These are phyloP conservation scores for Nephrotoma appendiculata DNA, from an alignment of 2,888 invertebrate genomes.

Conservation along the genomic window DNA sequence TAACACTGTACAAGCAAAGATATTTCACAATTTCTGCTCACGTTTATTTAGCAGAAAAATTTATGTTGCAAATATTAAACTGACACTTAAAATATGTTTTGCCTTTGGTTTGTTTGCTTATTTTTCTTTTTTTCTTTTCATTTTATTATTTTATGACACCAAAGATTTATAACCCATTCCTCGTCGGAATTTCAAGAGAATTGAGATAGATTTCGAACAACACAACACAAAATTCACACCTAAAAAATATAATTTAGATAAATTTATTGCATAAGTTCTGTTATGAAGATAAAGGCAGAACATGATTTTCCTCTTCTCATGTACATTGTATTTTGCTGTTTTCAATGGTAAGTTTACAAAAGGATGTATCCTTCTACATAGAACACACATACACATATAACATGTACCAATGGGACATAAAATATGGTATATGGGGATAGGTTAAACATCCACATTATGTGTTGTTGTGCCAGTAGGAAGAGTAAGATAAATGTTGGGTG, in stretches of 20 bases:
- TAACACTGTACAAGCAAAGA: not conserved
- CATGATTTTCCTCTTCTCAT: not conserved
- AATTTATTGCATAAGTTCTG: not conserved
- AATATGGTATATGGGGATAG: not conserved
- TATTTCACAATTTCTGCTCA: not conserved
- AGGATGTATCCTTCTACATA: not conserved
- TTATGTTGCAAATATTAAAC: not conserved
- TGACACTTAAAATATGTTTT: not conserved
- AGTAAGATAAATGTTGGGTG: not conserved
- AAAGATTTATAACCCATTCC: not conserved
- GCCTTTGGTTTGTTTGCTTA: not conserved
- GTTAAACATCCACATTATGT: not conserved
- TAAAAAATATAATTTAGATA: not conserved
- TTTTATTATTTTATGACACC: not conserved
- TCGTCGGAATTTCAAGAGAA: not conserved
- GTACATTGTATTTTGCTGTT: not conserved
- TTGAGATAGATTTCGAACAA: not conserved
- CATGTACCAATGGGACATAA: not conserved
- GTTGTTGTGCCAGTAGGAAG: not conserved
- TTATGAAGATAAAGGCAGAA: not conserved
- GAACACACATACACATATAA: not conserved
- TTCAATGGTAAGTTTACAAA: not conserved
- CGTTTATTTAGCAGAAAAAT: not conserved
- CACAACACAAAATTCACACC: not conserved
- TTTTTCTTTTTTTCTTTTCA: not conserved